Conservation (phyloP, 1,140 invertebrate species). For the Acromyrmex echinatior region DNA sequence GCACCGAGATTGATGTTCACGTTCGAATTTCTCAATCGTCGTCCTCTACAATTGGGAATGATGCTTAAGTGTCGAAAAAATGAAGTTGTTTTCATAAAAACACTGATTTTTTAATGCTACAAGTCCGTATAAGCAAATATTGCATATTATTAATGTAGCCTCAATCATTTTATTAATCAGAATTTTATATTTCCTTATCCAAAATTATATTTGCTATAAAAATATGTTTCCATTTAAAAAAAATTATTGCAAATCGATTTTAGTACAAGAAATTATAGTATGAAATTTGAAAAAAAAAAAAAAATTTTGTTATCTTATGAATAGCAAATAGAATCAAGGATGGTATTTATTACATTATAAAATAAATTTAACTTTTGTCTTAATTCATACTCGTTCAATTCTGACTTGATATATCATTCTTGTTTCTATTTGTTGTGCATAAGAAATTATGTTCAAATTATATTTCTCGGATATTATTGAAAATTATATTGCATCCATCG, state of each 20-base stretch:
- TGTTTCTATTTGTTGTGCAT: too few species aligned
- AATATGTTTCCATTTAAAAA: neutral
- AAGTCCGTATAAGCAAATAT: neutral
- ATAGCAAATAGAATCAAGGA: too few species aligned
- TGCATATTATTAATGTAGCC: neutral
- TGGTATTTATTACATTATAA: too few species aligned
- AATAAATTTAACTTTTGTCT: too few species aligned
- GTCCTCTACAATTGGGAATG: constrained; percentile 76
- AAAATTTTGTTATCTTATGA: too few species aligned
- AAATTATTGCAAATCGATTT: neutral
- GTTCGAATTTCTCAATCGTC: constrained; percentile 84
- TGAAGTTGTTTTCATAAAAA: neutral
- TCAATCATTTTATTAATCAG: neutral
- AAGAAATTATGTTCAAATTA: constrained; percentile 11
- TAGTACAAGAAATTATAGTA: neutral
- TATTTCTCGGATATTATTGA: neutral
- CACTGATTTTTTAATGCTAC: neutral
- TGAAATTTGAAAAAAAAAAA: too few species aligned
- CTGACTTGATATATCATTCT: too few species aligned
- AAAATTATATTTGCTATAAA: constrained; percentile 25
- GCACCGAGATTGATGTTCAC: constrained; percentile 83
- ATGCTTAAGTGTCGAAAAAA: neutral
- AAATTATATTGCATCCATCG: constrained; percentile 2
- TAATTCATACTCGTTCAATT: too few species aligned
- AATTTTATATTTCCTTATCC: neutral